Conservation (phyloP, 1,140 invertebrate genomes). For the Drosophila kohkoa region DNA sequence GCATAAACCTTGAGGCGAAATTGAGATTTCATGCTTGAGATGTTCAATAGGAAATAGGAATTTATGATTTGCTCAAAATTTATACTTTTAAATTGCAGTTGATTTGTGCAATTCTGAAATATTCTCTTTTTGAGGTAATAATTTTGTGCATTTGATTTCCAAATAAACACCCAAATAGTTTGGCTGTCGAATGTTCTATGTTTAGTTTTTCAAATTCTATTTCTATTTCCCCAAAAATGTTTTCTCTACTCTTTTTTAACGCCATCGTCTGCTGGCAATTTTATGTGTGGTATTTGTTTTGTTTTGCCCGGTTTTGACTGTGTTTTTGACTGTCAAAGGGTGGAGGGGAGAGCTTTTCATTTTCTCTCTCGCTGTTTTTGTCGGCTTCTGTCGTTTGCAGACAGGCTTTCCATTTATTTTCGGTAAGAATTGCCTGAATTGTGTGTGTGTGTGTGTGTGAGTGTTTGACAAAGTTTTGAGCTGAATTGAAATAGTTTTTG, state of each 20-base stretch:
- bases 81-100: no score
- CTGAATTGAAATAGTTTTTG: slow-evolving; percentile 31
- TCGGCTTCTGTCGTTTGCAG: not conserved
- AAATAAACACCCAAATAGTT: slow-evolving; percentile 8
- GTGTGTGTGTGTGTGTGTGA: not conserved
- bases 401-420: slow-evolving; percentile 17
- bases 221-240: slow-evolving; percentile 17
- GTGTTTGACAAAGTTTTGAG: slow-evolving; percentile 24
- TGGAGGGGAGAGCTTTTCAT: not conserved
- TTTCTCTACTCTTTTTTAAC: not conserved
- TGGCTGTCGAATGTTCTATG: slow-evolving; percentile 26
- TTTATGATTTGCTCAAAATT: not conserved
- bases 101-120: not conserved
- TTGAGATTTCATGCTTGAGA: not conserved
- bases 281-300: slow-evolving; percentile 60
- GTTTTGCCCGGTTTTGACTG: slow-evolving; percentile 18
- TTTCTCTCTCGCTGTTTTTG: slow-evolving; percentile 2
- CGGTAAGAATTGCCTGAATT: slow-evolving; percentile 32
- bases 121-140: not conserved
- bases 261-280: slow-evolving; percentile 30
- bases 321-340: not conserved
- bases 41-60: no score
- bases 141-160: no score
- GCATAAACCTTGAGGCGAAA: slow-evolving; percentile 4
- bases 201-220: slow-evolving; percentile 7